Evolutionary conservation across 2,797 vertebrate species (phyloP).

Genomic region (Xenentodon cancila): DNA sequence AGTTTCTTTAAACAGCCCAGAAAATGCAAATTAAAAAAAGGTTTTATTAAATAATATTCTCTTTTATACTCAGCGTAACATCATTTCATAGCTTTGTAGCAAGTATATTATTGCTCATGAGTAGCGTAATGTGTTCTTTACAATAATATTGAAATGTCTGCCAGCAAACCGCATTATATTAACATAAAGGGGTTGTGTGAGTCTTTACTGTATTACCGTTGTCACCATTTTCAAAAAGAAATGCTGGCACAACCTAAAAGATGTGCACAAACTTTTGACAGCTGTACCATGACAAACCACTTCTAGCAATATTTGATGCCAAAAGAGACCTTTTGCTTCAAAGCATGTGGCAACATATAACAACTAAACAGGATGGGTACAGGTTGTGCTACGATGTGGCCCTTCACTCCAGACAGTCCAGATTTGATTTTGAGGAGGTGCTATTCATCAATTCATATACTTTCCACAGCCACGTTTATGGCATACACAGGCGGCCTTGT

Average conservation of each 20-base stretch:
- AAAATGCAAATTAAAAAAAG: neutral
- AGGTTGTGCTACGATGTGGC: too few species aligned
- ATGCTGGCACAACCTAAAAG: neutral
- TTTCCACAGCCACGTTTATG: too few species aligned
- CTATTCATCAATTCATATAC: too few species aligned
- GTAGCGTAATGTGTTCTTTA: too few species aligned
- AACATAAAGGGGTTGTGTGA: neutral
- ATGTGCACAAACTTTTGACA: neutral
- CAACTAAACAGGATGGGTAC: too few species aligned
- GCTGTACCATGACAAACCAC: neutral
- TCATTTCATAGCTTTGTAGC: neutral
- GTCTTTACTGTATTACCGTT: neutral
- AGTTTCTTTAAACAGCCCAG: too few species aligned
- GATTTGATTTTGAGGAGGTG: too few species aligned
- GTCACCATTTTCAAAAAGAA: neutral
- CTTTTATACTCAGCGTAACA: neutral
- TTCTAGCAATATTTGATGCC: neutral
- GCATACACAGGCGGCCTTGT: too few species aligned
- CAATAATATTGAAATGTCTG: neutral
- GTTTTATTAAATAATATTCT: neutral
- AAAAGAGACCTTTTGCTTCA: neutral
- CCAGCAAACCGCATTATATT: neutral
- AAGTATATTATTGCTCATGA: neutral
- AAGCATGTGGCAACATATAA: neutral
- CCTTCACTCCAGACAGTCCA: too few species aligned